Conservation (phyloP, 2,888 invertebrate species). For the Diplazon laetatorius region DNA sequence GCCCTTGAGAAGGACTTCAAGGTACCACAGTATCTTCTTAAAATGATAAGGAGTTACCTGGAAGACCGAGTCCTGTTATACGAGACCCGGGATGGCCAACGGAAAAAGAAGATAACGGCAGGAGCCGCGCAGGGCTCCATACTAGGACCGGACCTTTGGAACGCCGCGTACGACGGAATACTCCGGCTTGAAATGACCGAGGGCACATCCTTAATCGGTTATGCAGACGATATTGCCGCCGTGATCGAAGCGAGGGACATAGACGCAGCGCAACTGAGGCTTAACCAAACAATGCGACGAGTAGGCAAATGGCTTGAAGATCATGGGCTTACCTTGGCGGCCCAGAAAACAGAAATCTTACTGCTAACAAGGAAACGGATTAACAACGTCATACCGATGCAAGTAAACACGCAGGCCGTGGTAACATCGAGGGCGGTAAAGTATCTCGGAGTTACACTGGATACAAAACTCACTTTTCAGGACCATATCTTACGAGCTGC, state of each 20-base stretch:
- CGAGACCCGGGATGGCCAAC: no score
- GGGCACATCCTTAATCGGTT: conserved; percentile 26
- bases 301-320: background rate
- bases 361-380: no score
- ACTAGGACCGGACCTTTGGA: conserved; percentile 64
- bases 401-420: no score
- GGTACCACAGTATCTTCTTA: conserved; percentile 5
- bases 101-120: conserved; percentile 44
- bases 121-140: conserved; percentile 60
- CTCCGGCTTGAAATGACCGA: no score
- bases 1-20: conserved; percentile 45
- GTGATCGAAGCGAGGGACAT: conserved; percentile 1
- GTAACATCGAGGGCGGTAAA: no score
- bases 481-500: no score
- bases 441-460: no score
- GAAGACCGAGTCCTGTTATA: no score
- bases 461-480: no score
- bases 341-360: background rate
- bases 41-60: conserved; percentile 34
- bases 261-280: background rate
- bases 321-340: background rate
- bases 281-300: no score
- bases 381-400: no score
- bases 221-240: conserved; percentile 49
- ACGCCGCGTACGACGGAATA: no score